Conservation (phyloP, 2,888 invertebrate species). For the Spatulosminthurus flaviceps region DNA sequence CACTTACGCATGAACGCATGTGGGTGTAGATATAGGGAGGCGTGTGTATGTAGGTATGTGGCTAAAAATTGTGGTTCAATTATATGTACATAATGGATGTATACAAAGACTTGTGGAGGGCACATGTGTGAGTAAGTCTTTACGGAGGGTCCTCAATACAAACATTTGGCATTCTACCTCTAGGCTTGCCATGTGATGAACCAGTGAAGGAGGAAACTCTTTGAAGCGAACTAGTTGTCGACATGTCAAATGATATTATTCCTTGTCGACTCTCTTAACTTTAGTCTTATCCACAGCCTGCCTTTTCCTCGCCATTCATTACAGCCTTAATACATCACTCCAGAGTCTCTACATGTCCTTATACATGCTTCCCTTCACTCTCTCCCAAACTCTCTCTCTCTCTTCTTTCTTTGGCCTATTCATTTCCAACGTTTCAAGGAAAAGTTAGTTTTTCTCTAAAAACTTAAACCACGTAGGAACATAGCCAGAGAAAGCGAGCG, state of each 20-base stretch:
- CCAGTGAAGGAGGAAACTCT: constrained; percentile 15
- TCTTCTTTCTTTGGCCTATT: constrained; percentile 20
- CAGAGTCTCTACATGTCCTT: background rate
- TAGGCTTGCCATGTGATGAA: background rate
- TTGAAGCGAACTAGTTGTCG: constrained; percentile 9
- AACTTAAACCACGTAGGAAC: too few species aligned
- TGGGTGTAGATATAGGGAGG: too few species aligned
- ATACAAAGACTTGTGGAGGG: background rate
- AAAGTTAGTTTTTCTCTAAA: constrained; percentile 12
- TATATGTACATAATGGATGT: too few species aligned
- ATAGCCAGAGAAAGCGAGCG: too few species aligned
- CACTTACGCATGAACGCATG: too few species aligned
- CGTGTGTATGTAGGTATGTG: too few species aligned
- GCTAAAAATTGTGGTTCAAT: too few species aligned
- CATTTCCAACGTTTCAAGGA: constrained; percentile 30
- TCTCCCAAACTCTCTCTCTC: background rate
- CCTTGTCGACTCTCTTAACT: constrained; percentile 36
- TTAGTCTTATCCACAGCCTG: constrained; percentile 6
- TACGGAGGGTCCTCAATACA: too few species aligned
- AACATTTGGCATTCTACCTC: background rate
- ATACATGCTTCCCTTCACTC: background rate
- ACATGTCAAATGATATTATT: constrained; percentile 43
- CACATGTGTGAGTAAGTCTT: too few species aligned
- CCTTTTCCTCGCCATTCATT: constrained; percentile 38
- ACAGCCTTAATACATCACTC: constrained; percentile 33